These are phyloP conservation scores for Rhogogaster chlorosoma DNA, from an alignment of 2,888 invertebrate species.

Conservation along the genomic window DNA sequence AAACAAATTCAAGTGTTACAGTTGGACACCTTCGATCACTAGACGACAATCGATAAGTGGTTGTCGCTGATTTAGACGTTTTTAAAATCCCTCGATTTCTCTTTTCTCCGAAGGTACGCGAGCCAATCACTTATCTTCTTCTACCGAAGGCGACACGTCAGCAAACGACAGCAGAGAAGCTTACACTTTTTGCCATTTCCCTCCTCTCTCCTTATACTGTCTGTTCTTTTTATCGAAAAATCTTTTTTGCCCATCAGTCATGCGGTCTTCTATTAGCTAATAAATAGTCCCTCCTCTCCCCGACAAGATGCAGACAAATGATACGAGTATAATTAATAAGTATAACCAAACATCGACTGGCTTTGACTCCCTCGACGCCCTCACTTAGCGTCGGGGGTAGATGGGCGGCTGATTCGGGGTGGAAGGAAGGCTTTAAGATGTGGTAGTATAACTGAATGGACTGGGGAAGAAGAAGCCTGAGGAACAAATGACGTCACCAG, in stretches of 20 bases:
- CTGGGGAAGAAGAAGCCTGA: conserved; percentile 31
- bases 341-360: conserved; percentile 31
- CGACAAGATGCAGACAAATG: conserved; percentile 65
- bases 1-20: background rate
- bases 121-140: conserved; percentile 39
- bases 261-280: conserved; percentile 65
- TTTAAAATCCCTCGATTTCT: conserved; percentile 1
- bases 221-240: background rate
- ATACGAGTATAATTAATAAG: conserved; percentile 46
- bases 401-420: background rate
- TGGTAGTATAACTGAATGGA: conserved; percentile 9
- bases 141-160: background rate
- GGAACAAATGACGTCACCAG: conserved; percentile 51
- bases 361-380: conserved; percentile 1
- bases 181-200: conserved; percentile 16
- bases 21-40: background rate
- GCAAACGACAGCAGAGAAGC: conserved; percentile 23
- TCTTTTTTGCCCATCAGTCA: conserved; percentile 42
- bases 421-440: background rate
- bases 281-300: conserved; percentile 63
- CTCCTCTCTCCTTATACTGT: background rate
- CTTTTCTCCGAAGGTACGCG: background rate
- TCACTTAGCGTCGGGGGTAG: background rate
- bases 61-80: background rate
- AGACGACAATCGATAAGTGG: conserved; percentile 27